phyloP scores from a whole-genome alignment of 2,797 vertebrate genomes.

The Brachyalestes nurse region DNA sequence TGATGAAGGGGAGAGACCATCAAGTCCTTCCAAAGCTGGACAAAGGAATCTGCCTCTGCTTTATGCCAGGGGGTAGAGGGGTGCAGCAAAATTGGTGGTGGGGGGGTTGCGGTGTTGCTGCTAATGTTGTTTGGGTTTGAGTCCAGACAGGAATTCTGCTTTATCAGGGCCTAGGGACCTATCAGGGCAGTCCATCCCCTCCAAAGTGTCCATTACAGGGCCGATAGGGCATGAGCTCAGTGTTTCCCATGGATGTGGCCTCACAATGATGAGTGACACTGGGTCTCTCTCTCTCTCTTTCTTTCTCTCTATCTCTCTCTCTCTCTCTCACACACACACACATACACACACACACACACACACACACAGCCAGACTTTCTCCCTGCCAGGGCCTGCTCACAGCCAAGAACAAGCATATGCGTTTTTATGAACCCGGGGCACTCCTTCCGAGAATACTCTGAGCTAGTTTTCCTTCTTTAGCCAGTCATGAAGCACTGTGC shows the following conservation, averaged over 20 bases:
- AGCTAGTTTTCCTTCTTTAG: slow-evolving; percentile 19
- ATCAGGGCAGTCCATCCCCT: slow-evolving; percentile 75
- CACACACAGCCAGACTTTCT: neutral
- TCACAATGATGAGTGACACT: slow-evolving; percentile 57
- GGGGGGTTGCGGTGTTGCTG: slow-evolving; percentile 59
- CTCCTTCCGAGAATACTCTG: slow-evolving; percentile 7
- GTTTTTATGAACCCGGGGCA: slow-evolving; percentile 15
- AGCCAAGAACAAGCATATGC: slow-evolving; percentile 27
- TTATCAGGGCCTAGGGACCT: slow-evolving; percentile 77
- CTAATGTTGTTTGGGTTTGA: slow-evolving; percentile 83
- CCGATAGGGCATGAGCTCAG: slow-evolving; percentile 64
- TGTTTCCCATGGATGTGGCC: slow-evolving; percentile 66
- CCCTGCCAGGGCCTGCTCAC: slow-evolving; percentile 18
- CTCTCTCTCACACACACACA: neutral
- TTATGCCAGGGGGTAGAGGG: slow-evolving; percentile 58
- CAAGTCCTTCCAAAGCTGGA: slow-evolving; percentile 39
- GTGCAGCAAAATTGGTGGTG: slow-evolving; percentile 49
- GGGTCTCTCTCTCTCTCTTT: slow-evolving; percentile 57
- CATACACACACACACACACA: neutral
- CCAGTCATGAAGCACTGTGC: neutral
- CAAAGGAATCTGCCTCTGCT: slow-evolving; percentile 70
- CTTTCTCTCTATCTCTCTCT: slow-evolving; percentile 59
- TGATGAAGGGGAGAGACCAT: slow-evolving; percentile 65
- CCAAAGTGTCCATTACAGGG: slow-evolving; percentile 70
- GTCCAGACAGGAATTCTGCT: slow-evolving; percentile 77